Percentiles rank a stretch among this genome's conserved stretches.
These are phyloP conservation scores for Shinisaurus crocodilurus DNA, from an alignment of 2,113 vertebrate species.

Conservation along the genomic window DNA sequence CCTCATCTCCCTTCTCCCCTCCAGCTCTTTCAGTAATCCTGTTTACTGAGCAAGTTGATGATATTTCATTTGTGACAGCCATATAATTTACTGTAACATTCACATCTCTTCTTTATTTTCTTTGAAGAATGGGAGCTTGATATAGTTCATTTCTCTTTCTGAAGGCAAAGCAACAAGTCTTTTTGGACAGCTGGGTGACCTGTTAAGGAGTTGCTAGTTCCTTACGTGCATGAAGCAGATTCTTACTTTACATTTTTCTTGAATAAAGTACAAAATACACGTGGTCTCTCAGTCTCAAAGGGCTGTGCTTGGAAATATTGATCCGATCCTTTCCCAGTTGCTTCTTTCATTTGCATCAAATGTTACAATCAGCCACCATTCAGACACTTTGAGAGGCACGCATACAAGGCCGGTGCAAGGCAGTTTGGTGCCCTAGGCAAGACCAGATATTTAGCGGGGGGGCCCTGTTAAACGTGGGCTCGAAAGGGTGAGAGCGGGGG, in stretches of 20 bases:
- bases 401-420: too few relatives aligned
- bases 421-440: too few relatives aligned
- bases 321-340: not conserved
- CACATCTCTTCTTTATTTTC: not conserved
- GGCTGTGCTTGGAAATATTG: not conserved
- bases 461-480: too few relatives aligned
- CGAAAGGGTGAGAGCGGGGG: too few relatives aligned
- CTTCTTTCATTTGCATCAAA: not conserved
- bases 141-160: constrained; percentile 13
- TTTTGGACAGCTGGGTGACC: not conserved
- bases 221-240: not conserved
- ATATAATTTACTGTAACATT: constrained; percentile 26
- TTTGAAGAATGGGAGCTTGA: constrained; percentile 19
- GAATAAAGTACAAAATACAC: not conserved
- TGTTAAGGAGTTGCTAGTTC: not conserved
- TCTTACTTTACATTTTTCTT: not conserved
- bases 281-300: not conserved
- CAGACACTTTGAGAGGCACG: not conserved
- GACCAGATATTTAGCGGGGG: too few relatives aligned
- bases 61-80: constrained; percentile 39
- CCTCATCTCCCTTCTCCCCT: not conserved
- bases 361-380: not conserved
- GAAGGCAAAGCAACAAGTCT: constrained; percentile 3
- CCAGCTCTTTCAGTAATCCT: constrained; percentile 31
- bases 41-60: constrained; percentile 16